Base-by-base conservation (phyloP, 2,888 invertebrate species). In the Acronicta leporina region DNA sequence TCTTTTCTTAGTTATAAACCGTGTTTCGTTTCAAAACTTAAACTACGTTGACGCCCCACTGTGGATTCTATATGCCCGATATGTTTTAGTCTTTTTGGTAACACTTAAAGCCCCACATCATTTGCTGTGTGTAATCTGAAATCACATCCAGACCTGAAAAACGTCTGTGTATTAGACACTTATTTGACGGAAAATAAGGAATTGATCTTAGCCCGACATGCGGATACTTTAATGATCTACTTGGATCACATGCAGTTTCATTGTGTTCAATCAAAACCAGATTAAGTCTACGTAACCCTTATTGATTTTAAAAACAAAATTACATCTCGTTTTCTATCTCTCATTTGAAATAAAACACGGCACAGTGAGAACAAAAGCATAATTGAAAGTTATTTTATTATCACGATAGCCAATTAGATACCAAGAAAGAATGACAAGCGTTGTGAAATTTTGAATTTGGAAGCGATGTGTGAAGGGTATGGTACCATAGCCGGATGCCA, bases 351-450 rank as follows among this genome's bases (percentile, higher is more conserved):
- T 68, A 76, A 68, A 74, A 72, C 74, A 54, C 73, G 63, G 67
- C 65, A 63, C 40, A 59, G 71, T 40, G 65, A 73, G 61, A 69
- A 59, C 58, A 68, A 51, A 73, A 77, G 75, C 72, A 35, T 52
- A 61, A 53, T 62, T 60, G 48, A 63, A 69, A 63, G 68, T 72
- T 68, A 70, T 67, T 40, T 16, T 52, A 55, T 52, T 56, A 61
- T 74, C 66, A 68, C 72, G 77, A 64, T 43, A 77, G 69, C 77
- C 77, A 77, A 78, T 78, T 56, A 74, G 67, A 72, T 66, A 74
- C 74, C 75, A 74, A 64, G 53, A 63, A 52, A 73, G 62, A 67
- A 75, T 70, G 75, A 72, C 47, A 75, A 75, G 76, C 75, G 41
- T 53, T 40, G 55, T 69, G 76, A 63, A 75, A 71, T 75, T 76